phyloP scores from a whole-genome alignment of 2,797 vertebrate genomes.

The Falco rusticolus region DNA sequence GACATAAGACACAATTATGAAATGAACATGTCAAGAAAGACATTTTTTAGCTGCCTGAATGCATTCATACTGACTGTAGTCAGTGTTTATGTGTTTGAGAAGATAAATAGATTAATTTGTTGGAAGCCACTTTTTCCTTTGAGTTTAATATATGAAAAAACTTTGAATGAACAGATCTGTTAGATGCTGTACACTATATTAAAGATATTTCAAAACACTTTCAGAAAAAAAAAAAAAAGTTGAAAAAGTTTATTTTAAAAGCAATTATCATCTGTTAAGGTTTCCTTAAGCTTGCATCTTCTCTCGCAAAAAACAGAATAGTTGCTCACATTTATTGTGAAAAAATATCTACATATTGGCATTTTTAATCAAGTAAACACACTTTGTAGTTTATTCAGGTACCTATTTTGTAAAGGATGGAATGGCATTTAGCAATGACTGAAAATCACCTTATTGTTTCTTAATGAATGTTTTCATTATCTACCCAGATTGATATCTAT shows the following conservation, averaged over 20 bases:
- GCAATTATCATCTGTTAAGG: background rate
- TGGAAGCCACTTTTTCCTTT: background rate
- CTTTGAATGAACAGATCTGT: background rate
- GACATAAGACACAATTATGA: background rate
- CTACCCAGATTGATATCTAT: background rate
- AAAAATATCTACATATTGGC: background rate
- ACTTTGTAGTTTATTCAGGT: background rate
- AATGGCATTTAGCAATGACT: background rate
- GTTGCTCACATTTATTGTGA: background rate
- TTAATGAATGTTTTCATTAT: background rate
- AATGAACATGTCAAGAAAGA: background rate
- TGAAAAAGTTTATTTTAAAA: background rate
- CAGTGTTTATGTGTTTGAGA: background rate
- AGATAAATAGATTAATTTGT: background rate
- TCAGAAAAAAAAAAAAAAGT: background rate
- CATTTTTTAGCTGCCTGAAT: background rate
- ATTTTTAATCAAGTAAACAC: background rate
- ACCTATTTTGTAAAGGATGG: background rate
- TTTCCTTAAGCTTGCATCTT: background rate
- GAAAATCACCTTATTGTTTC: background rate
- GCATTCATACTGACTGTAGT: background rate
- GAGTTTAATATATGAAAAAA: background rate
- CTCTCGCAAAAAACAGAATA: background rate
- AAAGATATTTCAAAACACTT: background rate
- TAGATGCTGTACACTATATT: background rate